Evolutionary conservation across 1,140 invertebrate species (phyloP), one percentile per base, ranked within the genome.

Genomic region (Panagrolaimus sp.): DNA sequence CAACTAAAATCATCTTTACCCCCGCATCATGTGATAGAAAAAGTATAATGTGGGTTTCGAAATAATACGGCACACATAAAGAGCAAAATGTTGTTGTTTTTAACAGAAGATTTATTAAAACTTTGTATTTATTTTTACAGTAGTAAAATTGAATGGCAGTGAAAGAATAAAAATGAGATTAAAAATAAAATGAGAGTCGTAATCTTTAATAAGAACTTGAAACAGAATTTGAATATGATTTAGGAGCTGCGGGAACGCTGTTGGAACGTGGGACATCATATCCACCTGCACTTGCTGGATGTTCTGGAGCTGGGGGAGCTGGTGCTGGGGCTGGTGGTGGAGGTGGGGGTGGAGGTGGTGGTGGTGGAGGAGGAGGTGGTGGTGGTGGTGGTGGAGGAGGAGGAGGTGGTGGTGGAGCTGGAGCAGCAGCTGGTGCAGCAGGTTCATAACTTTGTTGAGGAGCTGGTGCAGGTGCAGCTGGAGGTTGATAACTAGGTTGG

Each of bases 191-290:
- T 38, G 32, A 38, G 32, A 38, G 32, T 38, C 32, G 7, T 38
- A 38, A 7, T 38, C 2, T 48, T 48, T 48, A 48, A 48, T 58
- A 58, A 21, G 52, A 58, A 12, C 28, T 28, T 26, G 52, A n/a
- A 28, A 58, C 52, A 58, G 52, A 26, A 28, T 58, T 58, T 21
- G 52, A 58, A 28, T 58, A 58, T 26, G 52, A 58, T 12, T 26
- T 28, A 12, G 52, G 52, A 21, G 63, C 45, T 3, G 17, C 17
- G 14, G 63, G 63, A 24, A 32, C 63, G 9, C 17, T 24, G 63
- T 65, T 65, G 10, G 63, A 65, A 32, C 63, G 63, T n/a, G 63
- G 63, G n/a, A 65, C 63, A 47, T 65, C 63, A 32, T 65, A 65
- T 21, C 63, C 63, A 17, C 63, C 63, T 1, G 63, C 63, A 17